Percentiles rank a stretch among this genome's conserved stretches.
These are phyloP conservation scores for Ormia ochracea DNA, from an alignment of 2,888 invertebrate genomes.

Conservation along the genomic window DNA sequence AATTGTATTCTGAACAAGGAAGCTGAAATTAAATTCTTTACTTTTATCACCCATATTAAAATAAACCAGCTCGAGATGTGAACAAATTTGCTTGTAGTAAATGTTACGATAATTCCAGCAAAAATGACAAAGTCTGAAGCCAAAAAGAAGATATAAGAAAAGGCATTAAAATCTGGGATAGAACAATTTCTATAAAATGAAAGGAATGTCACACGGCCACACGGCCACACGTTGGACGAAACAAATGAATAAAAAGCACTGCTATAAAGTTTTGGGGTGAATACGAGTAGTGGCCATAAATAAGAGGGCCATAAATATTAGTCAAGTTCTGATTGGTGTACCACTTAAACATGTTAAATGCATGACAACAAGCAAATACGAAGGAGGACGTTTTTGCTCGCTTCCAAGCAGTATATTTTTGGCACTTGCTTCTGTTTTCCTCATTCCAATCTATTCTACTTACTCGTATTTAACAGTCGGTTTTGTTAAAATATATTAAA, in stretches of 20 bases:
- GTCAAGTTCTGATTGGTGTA: constrained; percentile 46
- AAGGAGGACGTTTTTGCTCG: background rate
- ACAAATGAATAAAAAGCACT: constrained; percentile 1
- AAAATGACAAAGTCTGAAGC: background rate
- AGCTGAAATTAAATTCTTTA: too few relatives aligned
- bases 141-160: constrained; percentile 22
- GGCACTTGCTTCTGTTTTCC: background rate
- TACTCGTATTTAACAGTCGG: background rate
- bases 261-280: background rate
- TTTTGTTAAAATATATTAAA: too few relatives aligned
- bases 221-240: background rate
- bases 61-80: background rate
- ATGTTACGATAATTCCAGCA: background rate
- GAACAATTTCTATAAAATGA: constrained; percentile 2
- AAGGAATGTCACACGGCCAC: background rate
- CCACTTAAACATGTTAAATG: constrained; percentile 44
- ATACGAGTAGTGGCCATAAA: constrained; percentile 20
- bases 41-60: too few relatives aligned
- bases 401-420: background rate
- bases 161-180: background rate
- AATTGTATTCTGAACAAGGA: too few relatives aligned
- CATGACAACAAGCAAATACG: constrained; percentile 23
- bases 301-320: constrained; percentile 38
- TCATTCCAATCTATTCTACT: background rate
- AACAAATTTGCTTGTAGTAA: background rate